phyloP scores from a whole-genome alignment of 2,113 vertebrate genomes.

The Neolamprologus tretocephalus region DNA sequence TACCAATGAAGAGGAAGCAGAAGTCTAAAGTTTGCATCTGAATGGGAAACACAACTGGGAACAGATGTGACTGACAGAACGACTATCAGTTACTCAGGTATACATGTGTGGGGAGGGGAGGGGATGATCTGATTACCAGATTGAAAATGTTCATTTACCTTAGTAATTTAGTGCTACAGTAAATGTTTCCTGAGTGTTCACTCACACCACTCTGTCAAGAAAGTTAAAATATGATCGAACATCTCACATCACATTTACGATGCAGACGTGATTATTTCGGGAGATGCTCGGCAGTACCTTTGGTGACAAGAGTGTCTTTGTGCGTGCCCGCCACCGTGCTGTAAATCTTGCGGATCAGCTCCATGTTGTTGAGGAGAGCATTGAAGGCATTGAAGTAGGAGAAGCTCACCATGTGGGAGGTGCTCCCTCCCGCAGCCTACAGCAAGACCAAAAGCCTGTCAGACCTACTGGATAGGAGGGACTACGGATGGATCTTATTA shows the following conservation, averaged over 20 bases:
- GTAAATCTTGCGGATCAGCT: constrained; percentile 95
- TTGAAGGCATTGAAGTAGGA: constrained; percentile 99
- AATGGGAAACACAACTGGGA: constrained; percentile 41
- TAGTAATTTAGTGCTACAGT: constrained; percentile 55
- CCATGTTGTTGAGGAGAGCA: constrained; percentile 96
- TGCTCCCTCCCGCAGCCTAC: constrained; percentile 89
- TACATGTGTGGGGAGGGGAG: not conserved
- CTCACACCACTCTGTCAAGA: constrained; percentile 59
- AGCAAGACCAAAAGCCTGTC: constrained; percentile 17
- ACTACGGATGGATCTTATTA: not conserved
- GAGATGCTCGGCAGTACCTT: constrained; percentile 73
- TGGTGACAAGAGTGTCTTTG: constrained; percentile 88
- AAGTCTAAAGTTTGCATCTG: constrained; percentile 6
- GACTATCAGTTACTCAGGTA: constrained; percentile 21
- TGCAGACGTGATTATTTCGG: not conserved
- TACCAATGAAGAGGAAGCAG: not conserved
- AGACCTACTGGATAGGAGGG: not conserved
- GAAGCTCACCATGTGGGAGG: constrained; percentile 97
- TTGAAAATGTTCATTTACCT: constrained; percentile 58
- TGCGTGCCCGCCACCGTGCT: constrained; percentile 85
- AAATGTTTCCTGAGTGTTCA: constrained; percentile 55
- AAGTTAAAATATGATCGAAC: constrained; percentile 46
- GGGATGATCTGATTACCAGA: constrained; percentile 27
- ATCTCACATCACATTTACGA: constrained; percentile 19
- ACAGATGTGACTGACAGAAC: constrained; percentile 22